phyloP scores from a whole-genome alignment of 2,888 invertebrate genomes.

The Eupithecia subumbrata region DNA sequence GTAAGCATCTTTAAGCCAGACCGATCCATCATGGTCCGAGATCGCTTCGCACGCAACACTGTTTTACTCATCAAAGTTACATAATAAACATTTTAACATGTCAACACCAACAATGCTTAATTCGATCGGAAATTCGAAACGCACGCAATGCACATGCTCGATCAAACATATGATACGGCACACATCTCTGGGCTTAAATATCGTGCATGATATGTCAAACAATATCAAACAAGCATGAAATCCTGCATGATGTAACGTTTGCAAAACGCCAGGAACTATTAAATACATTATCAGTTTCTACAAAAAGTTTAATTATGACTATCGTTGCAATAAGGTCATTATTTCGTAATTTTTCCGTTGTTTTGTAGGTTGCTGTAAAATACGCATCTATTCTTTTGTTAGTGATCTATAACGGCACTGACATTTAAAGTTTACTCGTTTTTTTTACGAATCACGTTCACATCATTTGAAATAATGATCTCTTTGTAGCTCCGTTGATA shows the following conservation, averaged over 20 bases:
- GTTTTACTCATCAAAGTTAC: slow-evolving; percentile 47
- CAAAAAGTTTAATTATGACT: slow-evolving; percentile 41
- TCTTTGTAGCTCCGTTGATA: neutral
- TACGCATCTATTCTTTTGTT: slow-evolving; percentile 23
- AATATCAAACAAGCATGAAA: slow-evolving; percentile 27
- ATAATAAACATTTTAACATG: slow-evolving; percentile 32
- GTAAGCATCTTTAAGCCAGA: slow-evolving; percentile 37
- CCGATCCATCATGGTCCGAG: slow-evolving; percentile 36
- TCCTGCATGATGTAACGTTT: slow-evolving; percentile 38
- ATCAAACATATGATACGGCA: slow-evolving; percentile 19
- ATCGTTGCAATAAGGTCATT: slow-evolving; percentile 38
- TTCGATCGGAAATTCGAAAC: slow-evolving; percentile 9
- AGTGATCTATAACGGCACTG: slow-evolving; percentile 25
- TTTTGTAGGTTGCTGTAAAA: slow-evolving; percentile 30
- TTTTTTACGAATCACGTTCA: slow-evolving; percentile 17
- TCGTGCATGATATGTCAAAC: slow-evolving; percentile 38
- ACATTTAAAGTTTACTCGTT: slow-evolving; percentile 18
- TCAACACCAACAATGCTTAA: slow-evolving; percentile 30
- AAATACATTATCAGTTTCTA: slow-evolving; percentile 42
- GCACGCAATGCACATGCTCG: slow-evolving; percentile 19
- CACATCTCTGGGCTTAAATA: slow-evolving; percentile 10
- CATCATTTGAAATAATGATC: slow-evolving; percentile 16
- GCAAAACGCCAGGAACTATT: slow-evolving; percentile 39
- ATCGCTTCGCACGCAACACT: slow-evolving; percentile 31
- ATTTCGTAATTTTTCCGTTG: slow-evolving; percentile 36